Evolutionary conservation across 2,797 vertebrate species (phyloP).

Genomic region (Tangara arthus): DNA sequence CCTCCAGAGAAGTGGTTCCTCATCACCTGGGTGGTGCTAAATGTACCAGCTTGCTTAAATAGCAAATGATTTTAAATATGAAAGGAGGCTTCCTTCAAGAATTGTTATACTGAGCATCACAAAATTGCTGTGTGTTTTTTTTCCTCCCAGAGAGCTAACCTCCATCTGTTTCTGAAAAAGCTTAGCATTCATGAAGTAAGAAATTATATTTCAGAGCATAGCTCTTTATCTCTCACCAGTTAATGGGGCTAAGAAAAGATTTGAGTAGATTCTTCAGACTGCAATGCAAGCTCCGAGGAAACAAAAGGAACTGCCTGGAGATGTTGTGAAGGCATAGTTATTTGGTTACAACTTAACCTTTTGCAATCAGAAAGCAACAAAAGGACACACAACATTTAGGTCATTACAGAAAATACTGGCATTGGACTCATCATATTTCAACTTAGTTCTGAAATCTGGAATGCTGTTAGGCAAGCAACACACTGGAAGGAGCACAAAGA

Average conservation of each 20-base stretch:
- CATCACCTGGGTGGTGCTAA: slow-evolving; percentile 31
- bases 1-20: slow-evolving; percentile 36
- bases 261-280: slow-evolving; percentile 42
- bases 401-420: background rate
- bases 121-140: background rate
- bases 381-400: background rate
- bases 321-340: background rate
- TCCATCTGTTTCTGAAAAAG: slow-evolving; percentile 67
- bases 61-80: slow-evolving; percentile 58
- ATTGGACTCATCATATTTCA: background rate
- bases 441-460: background rate
- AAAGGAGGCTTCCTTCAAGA: slow-evolving; percentile 45
- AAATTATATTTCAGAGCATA: slow-evolving; percentile 51
- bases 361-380: slow-evolving; percentile 10
- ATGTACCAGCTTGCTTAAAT: slow-evolving; percentile 58
- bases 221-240: slow-evolving; percentile 33
- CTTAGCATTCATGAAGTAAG: slow-evolving; percentile 57
- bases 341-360: slow-evolving; percentile 37
- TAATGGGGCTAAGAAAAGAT: slow-evolving; percentile 66
- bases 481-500: background rate
- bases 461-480: background rate
- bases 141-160: slow-evolving; percentile 29
- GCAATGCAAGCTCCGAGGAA: background rate
- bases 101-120: slow-evolving; percentile 52
- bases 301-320: background rate